phyloP scores from a whole-genome alignment of 2,113 vertebrate species.

The Coreoperca whiteheadi region DNA sequence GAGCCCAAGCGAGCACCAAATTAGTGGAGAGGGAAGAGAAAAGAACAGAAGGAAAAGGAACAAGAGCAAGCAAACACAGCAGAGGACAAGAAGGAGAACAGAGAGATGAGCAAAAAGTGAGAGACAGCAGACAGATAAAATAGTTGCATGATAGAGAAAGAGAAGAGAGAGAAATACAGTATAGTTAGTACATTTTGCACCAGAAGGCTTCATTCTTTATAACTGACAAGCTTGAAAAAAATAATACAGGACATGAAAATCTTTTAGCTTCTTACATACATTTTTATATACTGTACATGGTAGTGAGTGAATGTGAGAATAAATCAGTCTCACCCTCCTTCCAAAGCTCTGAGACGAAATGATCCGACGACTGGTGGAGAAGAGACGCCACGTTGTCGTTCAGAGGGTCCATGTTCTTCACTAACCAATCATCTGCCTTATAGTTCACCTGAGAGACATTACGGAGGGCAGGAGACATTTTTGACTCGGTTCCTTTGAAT shows the following conservation, averaged over 20 bases:
- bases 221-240: neutral
- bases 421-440: conserved; percentile 91
- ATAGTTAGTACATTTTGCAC: conserved; percentile 54
- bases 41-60: conserved; percentile 16
- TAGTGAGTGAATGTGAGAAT: neutral
- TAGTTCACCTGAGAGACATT: conserved; percentile 88
- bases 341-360: conserved; percentile 92
- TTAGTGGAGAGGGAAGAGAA: conserved; percentile 25
- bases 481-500: neutral
- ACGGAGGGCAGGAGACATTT: neutral
- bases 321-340: conserved; percentile 88
- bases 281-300: neutral
- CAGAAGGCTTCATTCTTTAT: neutral
- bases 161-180: conserved; percentile 51
- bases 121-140: conserved; percentile 15
- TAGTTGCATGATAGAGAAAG: conserved; percentile 35
- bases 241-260: neutral
- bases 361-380: conserved; percentile 91
- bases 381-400: conserved; percentile 92
- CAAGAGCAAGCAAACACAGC: conserved; percentile 37
- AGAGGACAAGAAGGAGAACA: conserved; percentile 34
- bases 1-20: conserved; percentile 22
- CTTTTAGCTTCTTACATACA: neutral
- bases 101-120: conserved; percentile 15
- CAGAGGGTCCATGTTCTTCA: conserved; percentile 95